A percentile compares a stretch with the other conserved stretches of the same genome.
phyloP scores from a whole-genome alignment of 2,888 invertebrate genomes.

The Epinotia ramella region DNA sequence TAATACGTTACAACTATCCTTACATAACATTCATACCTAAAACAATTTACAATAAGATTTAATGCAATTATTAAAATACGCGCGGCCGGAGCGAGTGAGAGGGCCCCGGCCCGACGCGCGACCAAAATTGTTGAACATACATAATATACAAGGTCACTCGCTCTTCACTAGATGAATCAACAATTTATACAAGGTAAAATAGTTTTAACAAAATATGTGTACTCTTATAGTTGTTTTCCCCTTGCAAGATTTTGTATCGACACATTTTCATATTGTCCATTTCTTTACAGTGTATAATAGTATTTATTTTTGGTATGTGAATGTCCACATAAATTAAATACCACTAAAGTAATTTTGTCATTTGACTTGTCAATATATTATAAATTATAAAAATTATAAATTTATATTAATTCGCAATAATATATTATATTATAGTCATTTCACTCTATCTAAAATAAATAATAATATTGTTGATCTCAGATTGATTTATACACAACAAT shows the following conservation, averaged over 20 bases:
- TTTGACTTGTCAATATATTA: conserved; percentile 52
- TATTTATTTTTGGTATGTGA: conserved; percentile 75
- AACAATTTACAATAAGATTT: conserved; percentile 79
- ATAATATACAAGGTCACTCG: conserved; percentile 72
- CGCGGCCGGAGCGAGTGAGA: conserved; percentile 55
- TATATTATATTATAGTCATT: conserved; percentile 46
- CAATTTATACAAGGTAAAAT: conserved; percentile 73
- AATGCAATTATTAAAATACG: conserved; percentile 67
- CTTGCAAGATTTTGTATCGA: conserved; percentile 57
- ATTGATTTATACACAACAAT: conserved; percentile 38
- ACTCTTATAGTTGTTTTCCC: conserved; percentile 60
- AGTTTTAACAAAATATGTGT: conserved; percentile 79
- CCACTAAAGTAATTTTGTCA: conserved; percentile 70
- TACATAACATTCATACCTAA: conserved; percentile 79
- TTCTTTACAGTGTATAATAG: conserved; percentile 58
- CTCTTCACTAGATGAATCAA: conserved; percentile 73
- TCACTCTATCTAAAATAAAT: conserved; percentile 46
- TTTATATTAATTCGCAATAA: conserved; percentile 45
- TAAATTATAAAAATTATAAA: conserved; percentile 34
- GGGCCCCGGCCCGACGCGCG: conserved; percentile 49
- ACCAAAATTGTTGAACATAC: conserved; percentile 50
- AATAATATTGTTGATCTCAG: conserved; percentile 42
- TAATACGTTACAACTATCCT: conserved; percentile 80
- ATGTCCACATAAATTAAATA: conserved; percentile 71
- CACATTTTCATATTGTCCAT: conserved; percentile 64